phyloP scores from a whole-genome alignment of 2,888 invertebrate genomes.

The Orchesella flavescens region DNA sequence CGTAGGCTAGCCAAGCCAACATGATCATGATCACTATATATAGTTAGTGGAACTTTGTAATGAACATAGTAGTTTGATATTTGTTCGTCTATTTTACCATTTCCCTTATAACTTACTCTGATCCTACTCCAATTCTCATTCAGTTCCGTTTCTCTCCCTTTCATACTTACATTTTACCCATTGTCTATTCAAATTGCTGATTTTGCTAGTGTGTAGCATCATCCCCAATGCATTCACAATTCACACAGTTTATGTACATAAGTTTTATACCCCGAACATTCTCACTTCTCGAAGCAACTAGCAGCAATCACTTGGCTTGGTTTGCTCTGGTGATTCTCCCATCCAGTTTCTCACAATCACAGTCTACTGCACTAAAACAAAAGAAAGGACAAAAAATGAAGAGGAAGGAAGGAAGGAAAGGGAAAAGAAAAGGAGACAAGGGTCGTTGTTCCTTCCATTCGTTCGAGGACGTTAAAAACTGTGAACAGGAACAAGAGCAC shows the following conservation, averaged over 20 bases:
- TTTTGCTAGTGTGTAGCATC: conserved; percentile 21
- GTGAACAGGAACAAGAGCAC: conserved; percentile 29
- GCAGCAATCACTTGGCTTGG: too few relatives aligned
- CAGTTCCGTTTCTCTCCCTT: neutral
- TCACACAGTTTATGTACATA: too few relatives aligned
- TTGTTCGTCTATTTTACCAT: too few relatives aligned
- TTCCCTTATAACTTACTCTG: too few relatives aligned
- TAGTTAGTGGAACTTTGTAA: neutral
- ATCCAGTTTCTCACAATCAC: conserved; percentile 44
- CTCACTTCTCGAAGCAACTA: too few relatives aligned
- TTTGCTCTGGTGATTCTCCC: conserved; percentile 13
- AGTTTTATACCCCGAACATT: too few relatives aligned
- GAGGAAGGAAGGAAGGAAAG: conserved; percentile 20
- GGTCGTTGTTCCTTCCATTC: conserved; percentile 5
- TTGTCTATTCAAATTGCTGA: conserved; percentile 59
- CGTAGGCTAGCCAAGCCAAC: too few relatives aligned
- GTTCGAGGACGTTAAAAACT: conserved; percentile 37
- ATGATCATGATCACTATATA: neutral
- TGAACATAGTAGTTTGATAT: neutral
- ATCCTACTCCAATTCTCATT: too few relatives aligned
- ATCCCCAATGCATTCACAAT: neutral
- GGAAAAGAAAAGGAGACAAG: conserved; percentile 21
- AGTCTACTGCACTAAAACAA: conserved; percentile 63
- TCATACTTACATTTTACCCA: conserved; percentile 8
- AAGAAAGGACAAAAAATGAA: conserved; percentile 11